Evolutionary conservation across 2,888 invertebrate genomes (phyloP).

Genomic region (Pyrrhia umbra): DNA sequence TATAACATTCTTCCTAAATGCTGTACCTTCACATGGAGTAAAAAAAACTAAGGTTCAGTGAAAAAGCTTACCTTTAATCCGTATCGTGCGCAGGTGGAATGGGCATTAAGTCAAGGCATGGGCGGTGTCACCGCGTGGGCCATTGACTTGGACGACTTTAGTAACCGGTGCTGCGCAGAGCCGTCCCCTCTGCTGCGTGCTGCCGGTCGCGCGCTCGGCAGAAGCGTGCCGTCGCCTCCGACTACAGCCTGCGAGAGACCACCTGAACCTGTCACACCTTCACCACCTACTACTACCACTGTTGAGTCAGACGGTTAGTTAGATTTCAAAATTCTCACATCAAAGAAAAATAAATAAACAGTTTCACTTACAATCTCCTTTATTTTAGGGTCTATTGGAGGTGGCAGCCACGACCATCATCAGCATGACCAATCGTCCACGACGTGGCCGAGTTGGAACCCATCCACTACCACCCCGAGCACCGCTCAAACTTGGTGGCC

Average conservation of each 20-base stretch:
- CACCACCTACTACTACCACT: slow-evolving; percentile 94
- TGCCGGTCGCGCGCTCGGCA: slow-evolving; percentile 94
- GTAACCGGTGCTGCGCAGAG: slow-evolving; percentile 95
- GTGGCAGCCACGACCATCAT: slow-evolving; percentile 73
- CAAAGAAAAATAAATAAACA: background rate
- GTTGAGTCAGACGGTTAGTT: slow-evolving; percentile 80
- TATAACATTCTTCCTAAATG: too few species aligned
- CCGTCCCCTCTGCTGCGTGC: slow-evolving; percentile 94
- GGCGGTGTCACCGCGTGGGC: slow-evolving; percentile 97
- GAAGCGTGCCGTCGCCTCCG: slow-evolving; percentile 87
- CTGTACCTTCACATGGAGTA: background rate
- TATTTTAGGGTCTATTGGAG: slow-evolving; percentile 70
- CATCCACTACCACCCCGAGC: slow-evolving; percentile 54
- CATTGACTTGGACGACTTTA: slow-evolving; percentile 96
- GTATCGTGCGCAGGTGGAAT: slow-evolving; percentile 90
- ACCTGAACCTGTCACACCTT: slow-evolving; percentile 93
- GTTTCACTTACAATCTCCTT: background rate
- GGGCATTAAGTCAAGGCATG: slow-evolving; percentile 93
- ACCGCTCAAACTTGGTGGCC: slow-evolving; percentile 66
- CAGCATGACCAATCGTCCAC: slow-evolving; percentile 80
- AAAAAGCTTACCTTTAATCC: background rate
- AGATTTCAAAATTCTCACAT: too few species aligned
- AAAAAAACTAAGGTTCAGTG: too few species aligned
- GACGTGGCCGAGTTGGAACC: slow-evolving; percentile 85
- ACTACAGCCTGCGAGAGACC: slow-evolving; percentile 92